These are phyloP conservation scores for Colinus virginianus DNA, from an alignment of 2,113 vertebrate species.

Conservation along the genomic window DNA sequence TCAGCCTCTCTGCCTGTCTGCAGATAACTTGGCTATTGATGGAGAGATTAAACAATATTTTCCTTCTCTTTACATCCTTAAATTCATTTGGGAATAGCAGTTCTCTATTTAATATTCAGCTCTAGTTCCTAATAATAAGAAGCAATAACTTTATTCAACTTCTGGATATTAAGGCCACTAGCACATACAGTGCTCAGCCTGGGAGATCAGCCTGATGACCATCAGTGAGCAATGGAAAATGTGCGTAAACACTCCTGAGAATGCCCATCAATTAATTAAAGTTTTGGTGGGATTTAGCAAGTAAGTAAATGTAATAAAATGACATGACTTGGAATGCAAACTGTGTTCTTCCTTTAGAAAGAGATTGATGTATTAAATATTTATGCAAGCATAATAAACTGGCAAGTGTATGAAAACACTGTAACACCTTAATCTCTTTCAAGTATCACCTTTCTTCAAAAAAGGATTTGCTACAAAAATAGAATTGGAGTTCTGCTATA, in stretches of 20 bases:
- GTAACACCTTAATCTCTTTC: slow-evolving; percentile 71
- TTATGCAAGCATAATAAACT: slow-evolving; percentile 79
- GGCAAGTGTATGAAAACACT: slow-evolving; percentile 76
- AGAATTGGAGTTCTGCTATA: slow-evolving; percentile 35
- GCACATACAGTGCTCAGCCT: background rate
- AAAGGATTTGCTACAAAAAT: slow-evolving; percentile 54
- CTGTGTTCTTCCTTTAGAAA: slow-evolving; percentile 56
- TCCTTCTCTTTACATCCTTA: background rate
- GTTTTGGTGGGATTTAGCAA: slow-evolving; percentile 33
- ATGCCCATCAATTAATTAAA: slow-evolving; percentile 43
- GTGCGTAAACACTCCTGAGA: background rate
- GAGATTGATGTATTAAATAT: slow-evolving; percentile 79
- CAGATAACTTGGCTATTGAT: background rate
- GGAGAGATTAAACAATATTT: background rate
- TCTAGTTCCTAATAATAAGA: background rate
- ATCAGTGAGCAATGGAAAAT: background rate
- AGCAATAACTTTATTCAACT: background rate
- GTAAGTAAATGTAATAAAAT: slow-evolving; percentile 50
- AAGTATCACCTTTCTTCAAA: slow-evolving; percentile 58
- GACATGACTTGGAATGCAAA: slow-evolving; percentile 58
- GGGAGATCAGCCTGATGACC: background rate
- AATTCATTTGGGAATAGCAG: background rate
- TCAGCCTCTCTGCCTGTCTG: background rate
- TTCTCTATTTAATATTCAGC: slow-evolving; percentile 19
- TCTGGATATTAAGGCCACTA: background rate